These are phyloP conservation scores for Conistra vaccinii DNA, from an alignment of 2,888 invertebrate species.

Conservation along the genomic window DNA sequence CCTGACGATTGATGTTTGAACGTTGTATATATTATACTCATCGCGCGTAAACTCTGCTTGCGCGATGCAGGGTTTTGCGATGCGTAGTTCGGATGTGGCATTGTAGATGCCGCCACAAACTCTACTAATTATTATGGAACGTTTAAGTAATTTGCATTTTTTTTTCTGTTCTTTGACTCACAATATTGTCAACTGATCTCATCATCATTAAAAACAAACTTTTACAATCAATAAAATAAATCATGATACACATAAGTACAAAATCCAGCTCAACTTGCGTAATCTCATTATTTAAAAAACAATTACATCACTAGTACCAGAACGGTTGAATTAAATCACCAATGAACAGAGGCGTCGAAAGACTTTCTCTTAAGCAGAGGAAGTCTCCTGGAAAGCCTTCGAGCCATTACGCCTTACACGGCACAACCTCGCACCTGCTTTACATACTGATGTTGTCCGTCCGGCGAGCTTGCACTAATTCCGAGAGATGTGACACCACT, in stretches of 20 bases:
- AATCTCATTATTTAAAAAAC: conserved; percentile 30
- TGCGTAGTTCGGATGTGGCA: no score
- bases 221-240: conserved; percentile 1
- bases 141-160: background rate
- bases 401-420: conserved; percentile 82
- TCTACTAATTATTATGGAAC: background rate
- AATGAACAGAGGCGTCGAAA: conserved; percentile 65
- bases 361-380: conserved; percentile 82
- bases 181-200: background rate
- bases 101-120: no score
- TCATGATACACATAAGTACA: conserved; percentile 18
- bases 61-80: no score
- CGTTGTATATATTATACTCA: no score
- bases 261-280: conserved; percentile 4
- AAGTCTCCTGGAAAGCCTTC: conserved; percentile 78
- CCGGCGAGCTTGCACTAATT: conserved; percentile 85
- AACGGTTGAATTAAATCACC: conserved; percentile 62
- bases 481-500: conserved; percentile 77
- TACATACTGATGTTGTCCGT: conserved; percentile 87
- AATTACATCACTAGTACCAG: conserved; percentile 53
- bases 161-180: background rate
- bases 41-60: no score
- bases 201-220: background rate
- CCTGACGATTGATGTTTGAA: no score
- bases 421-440: conserved; percentile 83